Conservation (phyloP, 2,113 vertebrate genomes). For the Psephotus haematonotus region DNA sequence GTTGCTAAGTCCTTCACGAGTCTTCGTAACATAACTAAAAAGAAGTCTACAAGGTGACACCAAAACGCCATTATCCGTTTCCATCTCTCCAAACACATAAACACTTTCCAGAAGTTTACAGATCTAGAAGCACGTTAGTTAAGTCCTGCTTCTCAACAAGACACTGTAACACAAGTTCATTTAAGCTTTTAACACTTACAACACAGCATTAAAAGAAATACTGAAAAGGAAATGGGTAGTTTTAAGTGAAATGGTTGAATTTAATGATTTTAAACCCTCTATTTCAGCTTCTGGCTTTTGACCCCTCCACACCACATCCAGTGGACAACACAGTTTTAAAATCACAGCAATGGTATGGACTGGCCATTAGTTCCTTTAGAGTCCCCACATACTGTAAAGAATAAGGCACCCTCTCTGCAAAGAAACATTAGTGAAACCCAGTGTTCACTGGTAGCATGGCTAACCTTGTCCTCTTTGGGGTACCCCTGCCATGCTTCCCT, state of each 20-base stretch:
- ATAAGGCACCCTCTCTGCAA: not conserved
- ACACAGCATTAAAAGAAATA: not conserved
- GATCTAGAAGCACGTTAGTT: not conserved
- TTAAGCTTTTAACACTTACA: not conserved
- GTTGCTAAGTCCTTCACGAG: not conserved
- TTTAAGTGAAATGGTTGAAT: not conserved
- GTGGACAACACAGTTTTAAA: not conserved
- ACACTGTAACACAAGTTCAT: accelerated
- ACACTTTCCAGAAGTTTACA: not conserved
- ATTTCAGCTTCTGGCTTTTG: not conserved
- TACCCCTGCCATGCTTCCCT: not conserved
- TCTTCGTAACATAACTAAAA: not conserved
- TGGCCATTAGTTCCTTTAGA: not conserved
- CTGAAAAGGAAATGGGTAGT: not conserved
- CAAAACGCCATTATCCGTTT: not conserved
- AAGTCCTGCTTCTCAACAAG: not conserved
- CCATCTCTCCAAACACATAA: not conserved
- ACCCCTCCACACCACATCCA: not conserved
- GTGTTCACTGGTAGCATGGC: not conserved
- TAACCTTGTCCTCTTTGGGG: not conserved
- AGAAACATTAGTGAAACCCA: not conserved
- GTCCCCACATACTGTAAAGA: not conserved
- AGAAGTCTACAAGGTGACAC: not conserved
- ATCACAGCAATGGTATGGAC: not conserved
- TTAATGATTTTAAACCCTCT: not conserved